A percentile compares a stretch with the other conserved stretches of the same genome.
phyloP scores from a whole-genome alignment of 2,888 invertebrate species.

The Romanomermis culicivorax region DNA sequence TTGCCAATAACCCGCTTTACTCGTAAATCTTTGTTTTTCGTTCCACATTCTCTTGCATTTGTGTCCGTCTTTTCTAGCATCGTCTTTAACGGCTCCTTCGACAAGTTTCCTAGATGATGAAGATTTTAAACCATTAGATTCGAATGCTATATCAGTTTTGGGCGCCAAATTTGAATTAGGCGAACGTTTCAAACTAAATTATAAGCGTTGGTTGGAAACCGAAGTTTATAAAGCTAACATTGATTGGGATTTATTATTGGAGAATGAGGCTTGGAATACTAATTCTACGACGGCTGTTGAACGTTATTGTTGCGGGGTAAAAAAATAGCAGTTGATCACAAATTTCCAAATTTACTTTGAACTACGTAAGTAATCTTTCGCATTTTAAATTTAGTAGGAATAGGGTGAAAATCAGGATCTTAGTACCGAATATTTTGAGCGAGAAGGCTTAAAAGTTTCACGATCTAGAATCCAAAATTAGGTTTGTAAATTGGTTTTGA shows the following conservation, averaged over 20 bases:
- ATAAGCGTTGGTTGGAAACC: slow-evolving; percentile 80
- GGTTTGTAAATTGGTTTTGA: too few species aligned
- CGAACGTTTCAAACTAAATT: slow-evolving; percentile 37
- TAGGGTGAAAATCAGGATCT: too few species aligned
- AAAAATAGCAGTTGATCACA: not conserved
- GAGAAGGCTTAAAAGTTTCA: too few species aligned
- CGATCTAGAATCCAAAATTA: too few species aligned
- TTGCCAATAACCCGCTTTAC: too few species aligned
- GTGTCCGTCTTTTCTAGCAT: too few species aligned
- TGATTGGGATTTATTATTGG: slow-evolving; percentile 36
- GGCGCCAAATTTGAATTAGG: slow-evolving; percentile 37
- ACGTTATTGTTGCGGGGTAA: not conserved
- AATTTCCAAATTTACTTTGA: not conserved
- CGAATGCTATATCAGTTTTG: slow-evolving; percentile 56
- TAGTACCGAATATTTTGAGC: too few species aligned
- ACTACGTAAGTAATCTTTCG: not conserved
- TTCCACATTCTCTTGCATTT: too few species aligned
- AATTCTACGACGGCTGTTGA: not conserved
- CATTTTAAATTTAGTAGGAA: too few species aligned
- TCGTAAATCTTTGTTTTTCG: too few species aligned
- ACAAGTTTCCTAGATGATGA: too few species aligned
- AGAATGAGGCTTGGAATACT: not conserved
- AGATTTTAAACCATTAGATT: slow-evolving; percentile 48
- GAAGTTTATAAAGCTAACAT: slow-evolving; percentile 66
- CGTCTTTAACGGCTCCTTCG: too few species aligned